Evolutionary conservation across 2,113 vertebrate species (phyloP), one percentile per base, ranked within the genome.

Genomic region (Rhabdornis inornatus): DNA sequence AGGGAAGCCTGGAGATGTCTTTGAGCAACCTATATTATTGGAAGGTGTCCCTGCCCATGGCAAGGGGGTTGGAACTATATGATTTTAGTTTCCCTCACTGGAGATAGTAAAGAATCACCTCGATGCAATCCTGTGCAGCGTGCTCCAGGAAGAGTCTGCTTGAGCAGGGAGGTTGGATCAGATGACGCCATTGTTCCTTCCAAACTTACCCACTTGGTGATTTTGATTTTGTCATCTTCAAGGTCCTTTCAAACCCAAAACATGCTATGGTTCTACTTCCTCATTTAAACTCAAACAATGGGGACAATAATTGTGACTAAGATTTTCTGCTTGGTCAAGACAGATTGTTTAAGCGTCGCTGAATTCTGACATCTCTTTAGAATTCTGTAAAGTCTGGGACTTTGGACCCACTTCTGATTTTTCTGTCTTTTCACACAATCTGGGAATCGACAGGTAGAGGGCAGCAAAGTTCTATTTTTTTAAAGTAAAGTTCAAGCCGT

Each of bases 391-490:
- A 39, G 27, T 35, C 52, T 50, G 52, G 15, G 17, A 8, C 35
- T 77, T 72, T 0, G 12, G 20, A 18, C 15, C 5, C 14, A 12
- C 7, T 57, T 80, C 11, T 17, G 24, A 6, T 66, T 75, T 89
- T 90, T 45, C 30, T 20, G 9, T 66, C 44, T 65, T 76, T 57
- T 76, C 22, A 8, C 33, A 12, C 30, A 91, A 8, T 96, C 90
- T 93, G 80, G 21, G 27, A 53, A 69, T 24, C 66, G 86, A 60
- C 90, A 47, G 87, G 97, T 93, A 98, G 98, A 94, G 97, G 98
- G 97, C 97, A 98, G 97, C 97, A 98, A 96, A 98, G 92, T 37
- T 90, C 90, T 59, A 96, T 61, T 94, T 90, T 95, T 94, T 95
- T 95, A 79, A 75, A 94, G 31, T 44, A 25, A 23, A 30, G 17